A percentile compares a stretch with the other conserved stretches of the same genome.
These are phyloP conservation scores for Amiota mariae DNA, from an alignment of 2,888 invertebrate species.

Conservation along the genomic window DNA sequence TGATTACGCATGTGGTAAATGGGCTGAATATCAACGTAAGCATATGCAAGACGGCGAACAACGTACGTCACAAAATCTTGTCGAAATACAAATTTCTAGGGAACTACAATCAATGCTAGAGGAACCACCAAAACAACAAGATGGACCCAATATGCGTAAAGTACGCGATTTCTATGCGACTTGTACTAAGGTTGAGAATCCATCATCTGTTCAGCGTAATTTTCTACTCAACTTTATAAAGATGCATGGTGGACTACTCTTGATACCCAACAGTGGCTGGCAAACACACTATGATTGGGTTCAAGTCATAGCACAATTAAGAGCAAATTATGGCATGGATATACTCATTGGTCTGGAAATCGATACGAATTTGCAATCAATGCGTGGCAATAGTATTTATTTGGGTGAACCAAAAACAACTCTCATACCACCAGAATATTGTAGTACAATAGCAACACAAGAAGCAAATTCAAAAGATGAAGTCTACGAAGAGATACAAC, in stretches of 20 bases:
- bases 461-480: conserved; percentile 48
- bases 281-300: conserved; percentile 61
- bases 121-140: conserved; percentile 43
- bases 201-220: conserved; percentile 47
- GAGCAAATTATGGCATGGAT: conserved; percentile 63
- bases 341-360: conserved; percentile 67
- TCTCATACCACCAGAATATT: conserved; percentile 60
- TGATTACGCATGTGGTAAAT: conserved; percentile 69
- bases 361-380: conserved; percentile 56
- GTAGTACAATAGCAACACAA: conserved; percentile 50
- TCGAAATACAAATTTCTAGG: conserved; percentile 51
- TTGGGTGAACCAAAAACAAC: conserved; percentile 63
- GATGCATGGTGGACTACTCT: conserved; percentile 61
- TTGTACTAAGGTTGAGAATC: conserved; percentile 53
- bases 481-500: conserved; percentile 53
- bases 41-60: conserved; percentile 47
- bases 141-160: conserved; percentile 51
- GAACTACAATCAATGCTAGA: conserved; percentile 55
- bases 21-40: conserved; percentile 54
- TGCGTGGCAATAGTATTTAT: conserved; percentile 59
- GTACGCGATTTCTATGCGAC: conserved; percentile 64
- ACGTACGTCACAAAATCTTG: conserved; percentile 51
- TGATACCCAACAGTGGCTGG: conserved; percentile 59
- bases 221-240: conserved; percentile 58
- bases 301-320: conserved; percentile 56